phyloP scores from a whole-genome alignment of 2,888 invertebrate species.

The Eugnorisma glareosa region DNA sequence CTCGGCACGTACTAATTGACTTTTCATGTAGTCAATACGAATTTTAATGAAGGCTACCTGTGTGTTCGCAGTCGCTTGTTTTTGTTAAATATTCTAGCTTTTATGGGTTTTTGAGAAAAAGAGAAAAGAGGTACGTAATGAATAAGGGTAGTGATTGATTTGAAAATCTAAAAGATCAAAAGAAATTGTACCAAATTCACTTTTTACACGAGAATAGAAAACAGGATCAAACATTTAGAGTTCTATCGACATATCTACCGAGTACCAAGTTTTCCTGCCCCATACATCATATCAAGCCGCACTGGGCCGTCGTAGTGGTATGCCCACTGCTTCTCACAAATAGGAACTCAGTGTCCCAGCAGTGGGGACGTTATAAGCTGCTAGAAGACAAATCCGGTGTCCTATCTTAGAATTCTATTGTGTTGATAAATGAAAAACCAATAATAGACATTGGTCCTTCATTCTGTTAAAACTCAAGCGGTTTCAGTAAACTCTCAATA shows the following conservation, averaged over 20 bases:
- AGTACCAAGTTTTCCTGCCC: neutral
- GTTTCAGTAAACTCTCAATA: neutral
- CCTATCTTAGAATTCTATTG: neutral
- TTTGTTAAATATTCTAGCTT: conserved; percentile 72
- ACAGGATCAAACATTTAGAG: neutral
- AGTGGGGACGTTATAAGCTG: neutral
- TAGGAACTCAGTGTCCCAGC: neutral
- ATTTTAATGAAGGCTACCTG: conserved; percentile 75
- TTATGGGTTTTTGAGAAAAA: conserved; percentile 32
- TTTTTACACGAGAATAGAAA: neutral
- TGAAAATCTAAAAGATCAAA: neutral
- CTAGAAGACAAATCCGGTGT: neutral
- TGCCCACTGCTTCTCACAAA: neutral
- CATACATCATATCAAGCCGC: neutral
- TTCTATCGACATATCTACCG: neutral
- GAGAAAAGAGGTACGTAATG: neutral
- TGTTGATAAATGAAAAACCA: neutral
- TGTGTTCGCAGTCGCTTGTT: conserved; percentile 72
- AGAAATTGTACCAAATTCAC: neutral
- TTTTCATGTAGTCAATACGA: conserved; percentile 87
- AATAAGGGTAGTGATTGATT: neutral
- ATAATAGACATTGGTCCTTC: neutral
- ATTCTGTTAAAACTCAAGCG: neutral
- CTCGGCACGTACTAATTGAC: conserved; percentile 87
- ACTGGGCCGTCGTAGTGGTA: neutral